phyloP scores from a whole-genome alignment of 1,140 invertebrate genomes.

The Cherax quadricarinatus region DNA sequence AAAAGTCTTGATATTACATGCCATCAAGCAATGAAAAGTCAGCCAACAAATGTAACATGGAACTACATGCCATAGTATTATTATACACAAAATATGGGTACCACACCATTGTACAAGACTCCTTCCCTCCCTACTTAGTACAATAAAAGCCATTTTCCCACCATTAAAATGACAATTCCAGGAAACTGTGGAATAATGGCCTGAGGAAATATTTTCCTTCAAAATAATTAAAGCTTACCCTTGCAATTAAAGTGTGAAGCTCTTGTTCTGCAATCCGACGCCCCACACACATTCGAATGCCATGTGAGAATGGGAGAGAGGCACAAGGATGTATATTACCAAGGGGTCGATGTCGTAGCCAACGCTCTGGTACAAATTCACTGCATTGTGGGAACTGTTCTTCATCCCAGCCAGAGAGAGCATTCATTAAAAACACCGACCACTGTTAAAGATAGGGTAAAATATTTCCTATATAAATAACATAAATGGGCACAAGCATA shows the following conservation, averaged over 20 bases:
- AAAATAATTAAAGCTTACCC: slow-evolving; percentile 23
- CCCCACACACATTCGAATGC: slow-evolving; percentile 43
- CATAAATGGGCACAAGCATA: background rate
- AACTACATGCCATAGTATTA: too few relatives aligned
- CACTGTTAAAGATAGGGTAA: slow-evolving; percentile 20
- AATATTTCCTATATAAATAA: background rate
- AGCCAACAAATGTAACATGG: too few relatives aligned
- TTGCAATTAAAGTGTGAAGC: slow-evolving; percentile 21
- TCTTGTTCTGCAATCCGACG: slow-evolving; percentile 44
- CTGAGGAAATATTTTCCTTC: too few relatives aligned
- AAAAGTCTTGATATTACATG: too few relatives aligned
- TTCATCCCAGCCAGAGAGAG: slow-evolving; percentile 9
- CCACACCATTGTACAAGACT: too few relatives aligned
- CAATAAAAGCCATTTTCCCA: too few relatives aligned
- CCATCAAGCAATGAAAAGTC: too few relatives aligned
- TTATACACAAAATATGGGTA: too few relatives aligned
- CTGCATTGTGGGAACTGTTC: background rate
- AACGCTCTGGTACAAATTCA: slow-evolving; percentile 50
- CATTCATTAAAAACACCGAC: slow-evolving; percentile 10
- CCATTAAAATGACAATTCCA: too few relatives aligned
- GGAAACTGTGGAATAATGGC: too few relatives aligned
- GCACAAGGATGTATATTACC: slow-evolving; percentile 47
- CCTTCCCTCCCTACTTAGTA: too few relatives aligned
- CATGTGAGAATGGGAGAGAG: slow-evolving; percentile 32
- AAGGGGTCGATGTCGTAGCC: slow-evolving; percentile 42